phyloP scores from a whole-genome alignment of 2,113 vertebrate genomes.

The Ranitomeya imitator region DNA sequence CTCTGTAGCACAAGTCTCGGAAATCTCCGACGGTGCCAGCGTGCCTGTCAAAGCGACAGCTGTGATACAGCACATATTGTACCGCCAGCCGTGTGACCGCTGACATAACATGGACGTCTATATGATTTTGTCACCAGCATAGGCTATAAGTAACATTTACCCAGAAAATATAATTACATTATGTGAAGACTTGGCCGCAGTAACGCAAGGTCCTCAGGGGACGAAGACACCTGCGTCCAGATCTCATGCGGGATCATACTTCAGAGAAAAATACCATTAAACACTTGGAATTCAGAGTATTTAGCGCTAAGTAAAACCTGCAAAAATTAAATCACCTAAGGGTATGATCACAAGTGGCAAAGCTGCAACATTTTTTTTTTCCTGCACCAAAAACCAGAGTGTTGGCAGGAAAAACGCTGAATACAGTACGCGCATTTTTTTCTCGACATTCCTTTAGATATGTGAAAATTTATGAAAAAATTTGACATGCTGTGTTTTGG shows the following conservation, averaged over 20 bases:
- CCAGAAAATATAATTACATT: not conserved
- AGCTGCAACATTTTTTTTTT: no score
- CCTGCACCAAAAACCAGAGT: no score
- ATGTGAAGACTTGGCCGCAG: not conserved
- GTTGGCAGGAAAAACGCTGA: no score
- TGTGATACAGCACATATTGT: not conserved
- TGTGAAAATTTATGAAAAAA: no score
- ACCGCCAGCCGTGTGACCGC: not conserved
- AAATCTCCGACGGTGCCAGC: not conserved
- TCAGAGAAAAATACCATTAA: not conserved
- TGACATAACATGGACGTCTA: not conserved
- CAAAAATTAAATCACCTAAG: no score
- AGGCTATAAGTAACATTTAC: not conserved
- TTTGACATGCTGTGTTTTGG: no score
- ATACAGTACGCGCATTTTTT: no score
- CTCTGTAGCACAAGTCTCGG: not conserved
- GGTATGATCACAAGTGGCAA: no score
- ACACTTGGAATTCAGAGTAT: not conserved
- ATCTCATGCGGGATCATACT: not conserved
- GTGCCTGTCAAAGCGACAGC: not conserved
- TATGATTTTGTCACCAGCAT: not conserved
- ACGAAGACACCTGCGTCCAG: not conserved
- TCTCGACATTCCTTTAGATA: no score
- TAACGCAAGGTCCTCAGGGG: not conserved
- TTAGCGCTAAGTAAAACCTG: not conserved